phyloP scores from a whole-genome alignment of 1,140 invertebrate species.

The Drosophila asahinai region DNA sequence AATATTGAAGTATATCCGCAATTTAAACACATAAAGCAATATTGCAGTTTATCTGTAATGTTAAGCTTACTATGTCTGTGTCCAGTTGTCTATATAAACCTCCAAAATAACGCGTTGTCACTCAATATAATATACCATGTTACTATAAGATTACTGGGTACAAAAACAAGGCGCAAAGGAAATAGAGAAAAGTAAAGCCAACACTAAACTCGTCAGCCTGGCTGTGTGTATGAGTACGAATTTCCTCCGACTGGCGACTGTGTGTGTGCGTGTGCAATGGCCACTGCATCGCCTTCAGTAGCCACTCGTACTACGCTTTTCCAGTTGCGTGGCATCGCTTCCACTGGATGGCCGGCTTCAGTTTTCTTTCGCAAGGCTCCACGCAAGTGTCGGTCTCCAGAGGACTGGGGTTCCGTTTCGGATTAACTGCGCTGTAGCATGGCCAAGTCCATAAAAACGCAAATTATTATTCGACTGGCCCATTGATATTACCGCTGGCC shows the following conservation, averaged over 20 bases:
- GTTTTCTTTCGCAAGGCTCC: conserved; percentile 47
- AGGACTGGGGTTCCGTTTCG: neutral
- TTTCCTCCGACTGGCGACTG: conserved; percentile 34
- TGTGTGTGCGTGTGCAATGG: conserved; percentile 42
- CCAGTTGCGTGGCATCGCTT: conserved; percentile 76
- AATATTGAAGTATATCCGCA: too few relatives aligned
- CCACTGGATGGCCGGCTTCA: conserved; percentile 54
- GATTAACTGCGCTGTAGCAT: conserved; percentile 5
- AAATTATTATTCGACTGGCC: conserved; percentile 7
- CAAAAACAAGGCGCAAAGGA: neutral
- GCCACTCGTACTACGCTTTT: conserved; percentile 58
- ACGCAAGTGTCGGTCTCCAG: conserved; percentile 13
- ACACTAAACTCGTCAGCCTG: neutral
- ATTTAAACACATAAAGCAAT: too few relatives aligned
- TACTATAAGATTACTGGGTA: neutral
- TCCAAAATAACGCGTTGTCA: too few relatives aligned
- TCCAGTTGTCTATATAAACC: too few relatives aligned
- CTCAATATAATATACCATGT: neutral
- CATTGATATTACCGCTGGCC: conserved; percentile 14
- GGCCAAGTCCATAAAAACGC: conserved; percentile 13
- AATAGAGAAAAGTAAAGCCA: conserved; percentile 2
- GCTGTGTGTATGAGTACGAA: conserved; percentile 2
- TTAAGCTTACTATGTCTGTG: too few relatives aligned
- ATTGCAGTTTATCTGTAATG: too few relatives aligned
- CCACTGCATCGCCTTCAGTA: conserved; percentile 44